phyloP scores from a whole-genome alignment of 2,113 vertebrate genomes.

The Anarrhichthys ocellatus region DNA sequence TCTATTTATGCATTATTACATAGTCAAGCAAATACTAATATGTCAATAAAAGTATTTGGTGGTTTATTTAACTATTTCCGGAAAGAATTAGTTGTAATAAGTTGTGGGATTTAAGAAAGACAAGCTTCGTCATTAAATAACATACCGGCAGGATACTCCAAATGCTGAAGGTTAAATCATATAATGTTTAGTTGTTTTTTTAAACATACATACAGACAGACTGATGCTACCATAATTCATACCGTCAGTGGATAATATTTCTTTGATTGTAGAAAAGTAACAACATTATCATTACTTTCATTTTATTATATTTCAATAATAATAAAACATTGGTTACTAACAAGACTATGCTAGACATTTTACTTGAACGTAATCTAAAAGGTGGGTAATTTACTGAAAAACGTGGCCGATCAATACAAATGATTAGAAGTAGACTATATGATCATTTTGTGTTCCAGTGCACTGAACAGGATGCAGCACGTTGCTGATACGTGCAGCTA shows the following conservation, averaged over 20 bases:
- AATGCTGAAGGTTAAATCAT: not conserved
- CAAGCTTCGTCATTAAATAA: not conserved
- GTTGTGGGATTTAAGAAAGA: not conserved
- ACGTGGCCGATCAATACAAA: not conserved
- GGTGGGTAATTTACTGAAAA: not conserved
- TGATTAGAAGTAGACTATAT: not conserved
- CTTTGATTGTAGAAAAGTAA: not conserved
- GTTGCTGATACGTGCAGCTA: constrained; percentile 27
- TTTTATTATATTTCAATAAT: not conserved
- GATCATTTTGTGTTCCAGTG: not conserved
- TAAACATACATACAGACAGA: not conserved
- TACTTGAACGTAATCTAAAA: not conserved
- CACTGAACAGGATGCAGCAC: not conserved
- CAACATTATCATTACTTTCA: not conserved
- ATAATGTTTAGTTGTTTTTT: not conserved
- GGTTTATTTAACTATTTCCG: not conserved
- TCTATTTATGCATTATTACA: not conserved
- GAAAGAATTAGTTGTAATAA: not conserved
- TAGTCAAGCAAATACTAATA: not conserved
- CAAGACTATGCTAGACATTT: not conserved
- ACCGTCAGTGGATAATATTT: not conserved
- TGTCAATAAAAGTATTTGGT: not conserved
- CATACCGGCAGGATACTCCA: not conserved
- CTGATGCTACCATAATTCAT: not conserved
- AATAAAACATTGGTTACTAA: not conserved